Evolutionary conservation across 2,113 vertebrate species (phyloP), one percentile per base, ranked within the genome.

Genomic region (Verasper variegatus): DNA sequence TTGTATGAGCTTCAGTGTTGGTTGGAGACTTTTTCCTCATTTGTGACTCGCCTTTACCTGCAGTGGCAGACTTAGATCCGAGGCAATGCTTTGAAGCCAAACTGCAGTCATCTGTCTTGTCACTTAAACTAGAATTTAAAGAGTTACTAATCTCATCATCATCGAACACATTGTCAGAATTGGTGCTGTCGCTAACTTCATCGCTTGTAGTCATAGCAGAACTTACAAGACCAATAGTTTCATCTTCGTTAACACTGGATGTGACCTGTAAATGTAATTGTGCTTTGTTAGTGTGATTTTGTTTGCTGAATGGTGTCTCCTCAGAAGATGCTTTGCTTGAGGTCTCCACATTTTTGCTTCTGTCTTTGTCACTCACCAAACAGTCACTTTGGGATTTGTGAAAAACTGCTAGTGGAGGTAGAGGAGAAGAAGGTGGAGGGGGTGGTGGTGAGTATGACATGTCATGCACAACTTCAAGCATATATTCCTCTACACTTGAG

Each of bases 121-220:
- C 75, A 56, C 55, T 35, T 18, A 37, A 79, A 57, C 11, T 26
- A n/a, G 40, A 65, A 55, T 52, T 80, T n/a, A 86, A 31, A 0
- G 81, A 81, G 64, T 60, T 49, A 42, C 20, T 78, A 0, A 42
- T n/a, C 2, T 90, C 84, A 5, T 84, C 88, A 18, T 91, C 92
- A 15, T 90, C 87, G 26, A 92, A 92, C 65, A 92, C 91, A 70
- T 78, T 90, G 75, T 92, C 92, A 2, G 89, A 92, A 68, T 80
- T 89, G 31, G 69, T 86, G 81, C 88, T 88, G 69, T 90, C 86
- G 0, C 87, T 91, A 20, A 89, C 69, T 57, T 92, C 90, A 14
- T 90, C 90, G 0, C 87, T 87, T 1, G 24, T 1, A 37, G 74
- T 86, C 54, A 54, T 1, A 9, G 55, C 45, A 51, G 83, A 75